Evolutionary conservation across 2,888 invertebrate genomes (phyloP).

Genomic region (Cyrtodaria siliqua): DNA sequence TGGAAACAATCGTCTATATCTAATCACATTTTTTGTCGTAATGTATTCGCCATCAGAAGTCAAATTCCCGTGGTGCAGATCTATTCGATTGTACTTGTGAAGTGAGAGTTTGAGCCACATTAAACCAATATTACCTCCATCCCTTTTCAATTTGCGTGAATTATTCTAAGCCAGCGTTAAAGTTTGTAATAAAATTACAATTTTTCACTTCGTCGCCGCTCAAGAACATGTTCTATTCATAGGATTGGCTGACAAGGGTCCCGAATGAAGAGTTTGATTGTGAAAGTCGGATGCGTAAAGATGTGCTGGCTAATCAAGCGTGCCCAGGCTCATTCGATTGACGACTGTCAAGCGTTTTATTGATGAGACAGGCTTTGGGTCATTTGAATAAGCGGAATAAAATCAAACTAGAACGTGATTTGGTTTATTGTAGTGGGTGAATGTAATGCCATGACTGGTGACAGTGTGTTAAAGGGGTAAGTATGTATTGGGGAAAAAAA

Average conservation of each 20-base stretch:
- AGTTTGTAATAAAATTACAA: slow-evolving; percentile 67
- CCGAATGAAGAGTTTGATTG: slow-evolving; percentile 53
- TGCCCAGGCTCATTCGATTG: slow-evolving; percentile 30
- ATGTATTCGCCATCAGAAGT: slow-evolving; percentile 7
- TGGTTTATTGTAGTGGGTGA: background rate
- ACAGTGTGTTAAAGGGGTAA: too few relatives aligned
- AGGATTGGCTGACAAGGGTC: slow-evolving; percentile 52
- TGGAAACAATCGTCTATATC: too few relatives aligned
- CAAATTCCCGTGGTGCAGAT: slow-evolving; percentile 30
- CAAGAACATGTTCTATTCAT: slow-evolving; percentile 58
- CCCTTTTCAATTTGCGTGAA: slow-evolving; percentile 62
- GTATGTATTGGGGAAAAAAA: too few relatives aligned
- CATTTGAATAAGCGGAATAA: slow-evolving; percentile 28
- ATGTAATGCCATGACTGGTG: too few relatives aligned
- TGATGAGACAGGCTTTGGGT: background rate
- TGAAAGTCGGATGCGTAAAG: slow-evolving; percentile 49
- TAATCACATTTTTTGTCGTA: too few relatives aligned
- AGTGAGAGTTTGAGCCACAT: slow-evolving; percentile 31
- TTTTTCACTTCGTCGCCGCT: slow-evolving; percentile 46
- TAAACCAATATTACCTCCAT: slow-evolving; percentile 60
- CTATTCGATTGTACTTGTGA: slow-evolving; percentile 39
- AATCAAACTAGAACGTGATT: slow-evolving; percentile 8
- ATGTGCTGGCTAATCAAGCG: slow-evolving; percentile 55
- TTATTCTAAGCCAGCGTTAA: slow-evolving; percentile 60
- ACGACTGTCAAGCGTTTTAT: background rate